Percentiles rank a stretch among this genome's conserved stretches.
Conservation (phyloP, 2,888 invertebrate species). For the Mechanitis mazaeus region DNA sequence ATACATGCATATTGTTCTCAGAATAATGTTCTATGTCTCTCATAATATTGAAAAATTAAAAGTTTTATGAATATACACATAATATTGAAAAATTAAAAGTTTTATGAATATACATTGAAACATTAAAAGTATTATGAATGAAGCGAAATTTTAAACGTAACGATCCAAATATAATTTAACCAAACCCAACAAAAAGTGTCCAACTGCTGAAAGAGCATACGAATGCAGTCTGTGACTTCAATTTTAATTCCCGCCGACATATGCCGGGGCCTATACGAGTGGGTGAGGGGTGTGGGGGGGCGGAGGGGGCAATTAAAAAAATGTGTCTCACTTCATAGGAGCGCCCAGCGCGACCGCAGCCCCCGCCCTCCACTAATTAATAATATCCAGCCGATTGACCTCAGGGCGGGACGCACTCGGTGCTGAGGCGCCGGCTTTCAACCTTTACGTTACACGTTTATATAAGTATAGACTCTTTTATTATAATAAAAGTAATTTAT, state of each 20-base stretch:
- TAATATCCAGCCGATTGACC: constrained; percentile 43
- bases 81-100: neutral
- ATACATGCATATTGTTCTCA: neutral
- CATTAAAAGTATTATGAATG: neutral
- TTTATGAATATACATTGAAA: neutral
- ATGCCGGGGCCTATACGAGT: constrained; percentile 44
- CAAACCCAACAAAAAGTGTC: neutral
- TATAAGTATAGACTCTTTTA: no score
- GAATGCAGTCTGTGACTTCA: constrained; percentile 57
- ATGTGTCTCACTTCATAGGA: constrained; percentile 69
- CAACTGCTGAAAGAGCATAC: constrained; percentile 24
- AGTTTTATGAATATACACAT: neutral
- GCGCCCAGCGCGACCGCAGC: constrained; percentile 46
- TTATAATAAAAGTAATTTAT: no score
- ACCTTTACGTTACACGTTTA: neutral
- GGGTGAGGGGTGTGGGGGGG: constrained; percentile 31
- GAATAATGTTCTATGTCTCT: no score
- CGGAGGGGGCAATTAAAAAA: constrained; percentile 68
- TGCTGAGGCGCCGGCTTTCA: constrained; percentile 17
- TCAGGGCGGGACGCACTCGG: neutral
- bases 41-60: no score
- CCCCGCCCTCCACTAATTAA: constrained; percentile 58
- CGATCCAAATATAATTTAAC: neutral
- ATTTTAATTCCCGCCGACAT: constrained; percentile 70
- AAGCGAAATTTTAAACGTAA: neutral